phyloP scores from a whole-genome alignment of 2,113 vertebrate genomes.

The Nycticryphes semicollaris region DNA sequence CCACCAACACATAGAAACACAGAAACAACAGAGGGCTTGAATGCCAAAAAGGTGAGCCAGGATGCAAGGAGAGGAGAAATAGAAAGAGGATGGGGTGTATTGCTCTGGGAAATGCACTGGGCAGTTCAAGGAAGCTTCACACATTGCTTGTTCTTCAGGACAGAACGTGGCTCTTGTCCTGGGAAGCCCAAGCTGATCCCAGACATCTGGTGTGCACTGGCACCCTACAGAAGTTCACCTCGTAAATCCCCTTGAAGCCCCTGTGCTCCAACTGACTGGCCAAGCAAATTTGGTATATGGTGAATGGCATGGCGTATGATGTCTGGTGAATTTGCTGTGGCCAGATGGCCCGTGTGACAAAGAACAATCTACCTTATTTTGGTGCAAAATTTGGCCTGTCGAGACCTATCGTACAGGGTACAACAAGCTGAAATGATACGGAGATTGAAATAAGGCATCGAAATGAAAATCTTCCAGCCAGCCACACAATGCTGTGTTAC shows the following conservation, averaged over 20 bases:
- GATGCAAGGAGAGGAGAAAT: background rate
- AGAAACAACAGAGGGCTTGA: background rate
- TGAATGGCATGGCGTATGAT: background rate
- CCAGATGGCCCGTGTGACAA: background rate
- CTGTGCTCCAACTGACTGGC: background rate
- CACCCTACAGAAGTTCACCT: background rate
- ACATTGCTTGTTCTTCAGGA: background rate
- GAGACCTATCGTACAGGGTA: background rate
- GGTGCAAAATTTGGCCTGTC: background rate
- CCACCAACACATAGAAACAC: background rate
- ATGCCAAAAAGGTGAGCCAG: background rate
- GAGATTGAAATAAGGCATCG: background rate
- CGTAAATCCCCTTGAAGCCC: background rate
- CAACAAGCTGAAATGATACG: background rate
- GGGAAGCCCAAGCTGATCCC: background rate
- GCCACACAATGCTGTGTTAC: background rate
- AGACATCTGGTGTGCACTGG: background rate
- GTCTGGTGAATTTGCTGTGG: background rate
- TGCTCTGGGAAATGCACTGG: background rate
- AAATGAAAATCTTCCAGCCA: background rate
- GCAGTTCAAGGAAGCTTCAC: background rate
- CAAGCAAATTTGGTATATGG: background rate
- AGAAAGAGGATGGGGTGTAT: background rate
- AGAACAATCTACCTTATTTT: background rate
- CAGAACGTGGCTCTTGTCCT: background rate